Evolutionary conservation across 1,140 invertebrate genomes (phyloP).

Genomic region (Tetraneura akinire): DNA sequence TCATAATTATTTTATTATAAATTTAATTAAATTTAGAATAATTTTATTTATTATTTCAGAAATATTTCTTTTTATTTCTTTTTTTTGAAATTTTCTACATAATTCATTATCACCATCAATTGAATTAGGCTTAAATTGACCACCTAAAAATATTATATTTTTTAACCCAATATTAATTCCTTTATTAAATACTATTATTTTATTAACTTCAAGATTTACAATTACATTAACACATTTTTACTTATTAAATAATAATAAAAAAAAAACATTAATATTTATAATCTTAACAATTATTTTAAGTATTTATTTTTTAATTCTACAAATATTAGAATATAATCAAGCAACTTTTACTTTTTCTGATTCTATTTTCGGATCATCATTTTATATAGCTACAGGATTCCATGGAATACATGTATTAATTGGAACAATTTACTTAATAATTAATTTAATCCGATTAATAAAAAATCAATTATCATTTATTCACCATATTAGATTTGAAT

Average conservation of each 20-base stretch:
- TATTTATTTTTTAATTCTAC: no score
- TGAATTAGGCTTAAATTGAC: slow-evolving; percentile 4
- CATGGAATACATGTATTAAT: no score
- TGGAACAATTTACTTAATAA: no score
- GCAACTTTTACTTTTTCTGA: no score
- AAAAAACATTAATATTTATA: not conserved
- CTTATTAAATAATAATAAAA: slow-evolving; percentile 5
- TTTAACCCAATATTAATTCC: slow-evolving; percentile 10
- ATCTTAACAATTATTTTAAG: not conserved
- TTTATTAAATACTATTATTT: slow-evolving; percentile 19
- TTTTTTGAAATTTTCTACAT: not conserved
- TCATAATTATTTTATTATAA: slow-evolving; percentile 13
- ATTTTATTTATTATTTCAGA: slow-evolving; percentile 30
- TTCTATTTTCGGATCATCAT: no score
- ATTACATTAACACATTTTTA: not conserved
- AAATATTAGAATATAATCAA: no score
- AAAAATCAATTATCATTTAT: no score
- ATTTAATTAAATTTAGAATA: slow-evolving; percentile 16
- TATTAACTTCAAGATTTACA: slow-evolving; percentile 1
- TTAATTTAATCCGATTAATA: no score
- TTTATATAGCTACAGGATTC: no score
- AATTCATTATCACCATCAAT: not conserved
- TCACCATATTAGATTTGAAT: no score
- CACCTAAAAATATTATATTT: not conserved
- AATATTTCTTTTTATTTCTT: not conserved